Evolutionary conservation across 2,888 invertebrate genomes (phyloP).

Genomic region (Eupelmus urozonus): DNA sequence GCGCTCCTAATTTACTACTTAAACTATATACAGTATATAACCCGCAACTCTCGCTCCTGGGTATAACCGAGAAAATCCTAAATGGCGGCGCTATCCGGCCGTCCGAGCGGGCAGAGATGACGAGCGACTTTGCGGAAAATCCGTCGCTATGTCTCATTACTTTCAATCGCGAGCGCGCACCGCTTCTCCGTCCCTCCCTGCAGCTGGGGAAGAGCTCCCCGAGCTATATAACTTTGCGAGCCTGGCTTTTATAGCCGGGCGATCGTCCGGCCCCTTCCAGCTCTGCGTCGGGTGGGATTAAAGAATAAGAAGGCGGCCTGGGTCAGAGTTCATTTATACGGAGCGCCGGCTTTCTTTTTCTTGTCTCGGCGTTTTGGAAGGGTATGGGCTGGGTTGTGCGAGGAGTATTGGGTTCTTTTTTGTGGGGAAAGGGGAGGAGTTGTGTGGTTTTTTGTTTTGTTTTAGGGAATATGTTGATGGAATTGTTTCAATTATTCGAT

Average conservation of each 20-base stretch:
- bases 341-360: conserved; percentile 32
- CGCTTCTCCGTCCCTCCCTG: not conserved
- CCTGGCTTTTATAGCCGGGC: conserved; percentile 64
- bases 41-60: not conserved
- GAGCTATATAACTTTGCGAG: conserved; percentile 59
- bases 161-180: conserved; percentile 71
- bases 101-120: conserved; percentile 38
- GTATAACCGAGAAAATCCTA: conserved; percentile 34
- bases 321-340: conserved; percentile 74
- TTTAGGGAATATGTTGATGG: too few species aligned
- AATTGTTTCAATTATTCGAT: too few species aligned
- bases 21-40: too few species aligned
- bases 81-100: conserved; percentile 40
- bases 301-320: conserved; percentile 72
- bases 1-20: not conserved
- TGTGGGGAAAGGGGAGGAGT: too few species aligned
- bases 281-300: conserved; percentile 68
- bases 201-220: too few species aligned
- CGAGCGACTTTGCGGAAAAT: conserved; percentile 62
- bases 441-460: too few species aligned
- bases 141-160: conserved; percentile 73
- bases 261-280: conserved; percentile 39
- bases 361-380: too few species aligned
- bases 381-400: too few species aligned
- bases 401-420: too few species aligned